A percentile compares a stretch with the other conserved stretches of the same genome.
Evolutionary conservation across 2,113 vertebrate genomes (phyloP).

Genomic region (Sinocyclocheilus maitianheensis): DNA sequence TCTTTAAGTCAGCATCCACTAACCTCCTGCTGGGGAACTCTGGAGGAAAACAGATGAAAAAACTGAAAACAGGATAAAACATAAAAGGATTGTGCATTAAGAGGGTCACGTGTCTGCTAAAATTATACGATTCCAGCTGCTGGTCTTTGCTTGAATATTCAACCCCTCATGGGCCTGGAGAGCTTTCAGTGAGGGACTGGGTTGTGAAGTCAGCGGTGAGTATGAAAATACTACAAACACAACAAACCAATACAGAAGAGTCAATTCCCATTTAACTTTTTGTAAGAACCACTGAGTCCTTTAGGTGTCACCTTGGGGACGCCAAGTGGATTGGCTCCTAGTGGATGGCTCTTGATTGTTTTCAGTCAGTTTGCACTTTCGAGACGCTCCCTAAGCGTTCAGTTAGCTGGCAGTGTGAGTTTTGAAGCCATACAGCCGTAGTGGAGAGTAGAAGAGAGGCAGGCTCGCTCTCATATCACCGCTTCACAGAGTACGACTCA

Average conservation of each 20-base stretch:
- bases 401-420: slow-evolving; percentile 53
- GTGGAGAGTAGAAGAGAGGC: slow-evolving; percentile 40
- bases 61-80: slow-evolving; percentile 7
- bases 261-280: slow-evolving; percentile 8
- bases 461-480: background rate
- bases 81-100: slow-evolving; percentile 30
- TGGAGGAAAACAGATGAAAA: background rate
- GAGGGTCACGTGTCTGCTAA: slow-evolving; percentile 13
- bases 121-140: slow-evolving; percentile 25
- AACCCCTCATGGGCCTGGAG: slow-evolving; percentile 8
- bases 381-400: slow-evolving; percentile 59
- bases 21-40: background rate
- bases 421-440: slow-evolving; percentile 59
- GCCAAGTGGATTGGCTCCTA: slow-evolving; percentile 7
- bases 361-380: slow-evolving; percentile 51
- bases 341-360: background rate
- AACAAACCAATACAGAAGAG: background rate
- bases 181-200: background rate
- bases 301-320: background rate
- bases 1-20: background rate
- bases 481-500: slow-evolving; percentile 19
- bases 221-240: background rate
- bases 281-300: slow-evolving; percentile 6
- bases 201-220: background rate
- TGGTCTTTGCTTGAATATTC: slow-evolving; percentile 27